Evolutionary conservation across 1,140 invertebrate species (phyloP).

Genomic region (Centruroides vittatus): DNA sequence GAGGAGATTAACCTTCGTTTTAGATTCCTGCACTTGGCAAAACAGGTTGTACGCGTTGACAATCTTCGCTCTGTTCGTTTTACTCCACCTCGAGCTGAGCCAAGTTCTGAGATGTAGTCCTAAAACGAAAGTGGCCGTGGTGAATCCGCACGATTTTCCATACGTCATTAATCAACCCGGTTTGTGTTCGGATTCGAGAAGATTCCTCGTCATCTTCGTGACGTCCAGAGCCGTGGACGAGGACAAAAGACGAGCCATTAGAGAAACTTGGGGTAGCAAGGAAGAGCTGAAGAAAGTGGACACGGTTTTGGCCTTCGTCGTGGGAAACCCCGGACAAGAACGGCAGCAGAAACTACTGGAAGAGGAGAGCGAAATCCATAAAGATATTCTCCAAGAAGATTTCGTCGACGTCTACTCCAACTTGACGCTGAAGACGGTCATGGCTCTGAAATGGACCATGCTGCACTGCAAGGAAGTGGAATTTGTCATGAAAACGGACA

Average conservation of each 20-base stretch:
- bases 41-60: too few relatives aligned
- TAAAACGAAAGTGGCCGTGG: too few relatives aligned
- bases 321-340: background rate
- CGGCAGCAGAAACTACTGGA: background rate
- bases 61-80: too few relatives aligned
- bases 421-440: constrained; percentile 4
- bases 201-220: background rate
- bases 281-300: constrained; percentile 5
- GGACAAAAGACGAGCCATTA: background rate
- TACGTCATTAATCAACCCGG: background rate
- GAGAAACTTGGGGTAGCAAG: constrained; percentile 46
- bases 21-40: too few relatives aligned
- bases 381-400: constrained; percentile 11
- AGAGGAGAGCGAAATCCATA: constrained; percentile 22
- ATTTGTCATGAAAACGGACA: constrained; percentile 8
- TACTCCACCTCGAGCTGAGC: too few relatives aligned
- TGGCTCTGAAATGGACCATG: constrained; percentile 38
- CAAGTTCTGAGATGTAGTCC: too few relatives aligned
- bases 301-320: background rate
- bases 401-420: constrained; percentile 11
- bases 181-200: background rate
- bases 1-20: too few relatives aligned
- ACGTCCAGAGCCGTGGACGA: background rate
- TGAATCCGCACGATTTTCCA: background rate
- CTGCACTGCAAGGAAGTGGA: constrained; percentile 38